Conservation (phyloP, 2,113 vertebrate genomes). For the Nicator chloris region DNA sequence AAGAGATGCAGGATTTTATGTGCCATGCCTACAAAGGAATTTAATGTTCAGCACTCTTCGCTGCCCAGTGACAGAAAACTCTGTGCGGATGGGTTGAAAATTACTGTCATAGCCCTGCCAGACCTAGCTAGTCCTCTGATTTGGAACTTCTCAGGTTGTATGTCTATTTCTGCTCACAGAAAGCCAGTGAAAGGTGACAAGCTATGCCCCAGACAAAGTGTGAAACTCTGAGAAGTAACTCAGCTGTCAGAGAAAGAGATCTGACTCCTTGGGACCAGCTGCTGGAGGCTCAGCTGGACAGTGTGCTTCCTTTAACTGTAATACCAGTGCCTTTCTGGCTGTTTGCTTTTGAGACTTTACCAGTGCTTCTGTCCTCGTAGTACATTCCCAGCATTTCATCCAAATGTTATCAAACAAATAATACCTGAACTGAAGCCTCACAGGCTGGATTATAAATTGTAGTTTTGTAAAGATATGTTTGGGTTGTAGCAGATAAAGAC, state of each 20-base stretch:
- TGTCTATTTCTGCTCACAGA: neutral
- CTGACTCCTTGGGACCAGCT: neutral
- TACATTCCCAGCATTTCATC: neutral
- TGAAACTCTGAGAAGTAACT: neutral
- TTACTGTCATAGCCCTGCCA: neutral
- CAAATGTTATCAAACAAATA: neutral
- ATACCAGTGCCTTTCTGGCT: neutral
- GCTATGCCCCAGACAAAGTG: neutral
- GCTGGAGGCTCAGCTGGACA: neutral
- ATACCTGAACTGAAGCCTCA: neutral
- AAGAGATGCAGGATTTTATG: neutral
- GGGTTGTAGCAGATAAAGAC: neutral
- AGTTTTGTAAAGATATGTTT: neutral
- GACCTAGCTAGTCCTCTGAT: neutral
- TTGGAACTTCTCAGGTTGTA: neutral
- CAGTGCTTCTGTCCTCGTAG: neutral
- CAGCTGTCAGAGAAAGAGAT: neutral
- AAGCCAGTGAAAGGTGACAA: neutral
- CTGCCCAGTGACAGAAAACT: neutral
- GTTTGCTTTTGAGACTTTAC: neutral
- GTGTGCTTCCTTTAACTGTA: neutral
- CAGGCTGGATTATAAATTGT: neutral
- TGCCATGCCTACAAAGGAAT: neutral
- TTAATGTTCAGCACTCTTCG: neutral
- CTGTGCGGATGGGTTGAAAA: neutral